phyloP scores from a whole-genome alignment of 2,797 vertebrate genomes.

The Triplophysa yarkandensis region DNA sequence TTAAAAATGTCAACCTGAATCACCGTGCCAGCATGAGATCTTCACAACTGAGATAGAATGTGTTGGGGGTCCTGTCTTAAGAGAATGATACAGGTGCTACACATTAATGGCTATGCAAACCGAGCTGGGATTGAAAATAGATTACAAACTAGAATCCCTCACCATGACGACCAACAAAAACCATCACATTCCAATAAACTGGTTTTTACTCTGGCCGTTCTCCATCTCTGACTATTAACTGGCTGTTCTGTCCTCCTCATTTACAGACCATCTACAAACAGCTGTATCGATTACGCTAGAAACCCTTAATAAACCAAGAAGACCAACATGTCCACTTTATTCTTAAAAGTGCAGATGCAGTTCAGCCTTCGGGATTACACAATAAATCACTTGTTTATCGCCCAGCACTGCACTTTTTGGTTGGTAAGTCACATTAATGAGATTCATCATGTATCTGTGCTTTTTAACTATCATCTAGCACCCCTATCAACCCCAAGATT shows the following conservation, averaged over 20 bases:
- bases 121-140: conserved; percentile 54
- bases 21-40: conserved; percentile 13
- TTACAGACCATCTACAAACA: conserved; percentile 74
- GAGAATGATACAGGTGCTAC: conserved; percentile 46
- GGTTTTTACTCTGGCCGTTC: conserved; percentile 29
- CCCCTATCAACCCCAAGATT: conserved; percentile 73
- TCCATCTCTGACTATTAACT: conserved; percentile 48
- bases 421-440: conserved; percentile 82
- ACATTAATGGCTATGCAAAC: conserved; percentile 58
- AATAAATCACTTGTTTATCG: conserved; percentile 83
- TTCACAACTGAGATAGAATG: conserved; percentile 23
- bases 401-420: conserved; percentile 68
- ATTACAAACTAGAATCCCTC: conserved; percentile 49
- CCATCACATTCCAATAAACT: conserved; percentile 35
- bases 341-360: conserved; percentile 78
- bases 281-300: conserved; percentile 77
- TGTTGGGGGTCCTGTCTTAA: conserved; percentile 16
- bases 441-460: conserved; percentile 79
- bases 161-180: conserved; percentile 30
- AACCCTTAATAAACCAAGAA: conserved; percentile 75
- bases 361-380: conserved; percentile 77
- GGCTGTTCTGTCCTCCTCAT: conserved; percentile 72
- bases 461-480: conserved; percentile 77
- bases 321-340: conserved; percentile 74
- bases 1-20: conserved; percentile 29